These are phyloP conservation scores for Micropoecilia bifurca DNA, from an alignment of 2,797 vertebrate genomes.

Conservation along the genomic window DNA sequence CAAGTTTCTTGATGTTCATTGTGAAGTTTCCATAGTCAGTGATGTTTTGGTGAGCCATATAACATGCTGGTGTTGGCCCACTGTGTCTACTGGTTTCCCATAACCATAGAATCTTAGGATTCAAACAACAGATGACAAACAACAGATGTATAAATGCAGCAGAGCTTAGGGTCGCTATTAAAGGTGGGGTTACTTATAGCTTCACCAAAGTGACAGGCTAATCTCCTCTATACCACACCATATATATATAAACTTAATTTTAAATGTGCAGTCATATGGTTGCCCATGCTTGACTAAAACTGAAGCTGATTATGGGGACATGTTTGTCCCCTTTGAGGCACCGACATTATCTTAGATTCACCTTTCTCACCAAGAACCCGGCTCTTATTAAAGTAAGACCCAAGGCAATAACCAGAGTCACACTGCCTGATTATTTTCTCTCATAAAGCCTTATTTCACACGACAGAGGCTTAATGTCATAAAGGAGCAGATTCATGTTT, in stretches of 20 bases:
- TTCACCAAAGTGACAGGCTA: background rate
- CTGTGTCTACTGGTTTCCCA: background rate
- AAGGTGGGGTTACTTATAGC: background rate
- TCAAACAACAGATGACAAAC: background rate
- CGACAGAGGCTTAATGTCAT: slow-evolving; percentile 60
- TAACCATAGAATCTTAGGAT: background rate
- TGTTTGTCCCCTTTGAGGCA: slow-evolving; percentile 49
- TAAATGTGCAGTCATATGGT: slow-evolving; percentile 27
- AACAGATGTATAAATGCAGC: background rate
- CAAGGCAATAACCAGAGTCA: slow-evolving; percentile 64
- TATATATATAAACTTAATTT: slow-evolving; percentile 30
- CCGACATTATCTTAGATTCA: slow-evolving; percentile 48
- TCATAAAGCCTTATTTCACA: slow-evolving; percentile 56
- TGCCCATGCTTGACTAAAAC: slow-evolving; percentile 29
- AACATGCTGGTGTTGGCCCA: background rate
- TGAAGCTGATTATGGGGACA: slow-evolving; percentile 50
- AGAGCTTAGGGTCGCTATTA: background rate
- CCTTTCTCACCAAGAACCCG: slow-evolving; percentile 29
- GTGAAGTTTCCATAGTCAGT: background rate
- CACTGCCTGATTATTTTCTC: slow-evolving; percentile 58
- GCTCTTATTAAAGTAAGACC: slow-evolving; percentile 70
- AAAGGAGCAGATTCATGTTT: slow-evolving; percentile 52
- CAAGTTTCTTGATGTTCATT: background rate
- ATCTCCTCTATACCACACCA: background rate
- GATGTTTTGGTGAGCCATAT: background rate